A percentile compares a stretch with the other conserved stretches of the same genome.
Evolutionary conservation across 2,113 vertebrate species (phyloP).

Genomic region (Platysteira castanea): DNA sequence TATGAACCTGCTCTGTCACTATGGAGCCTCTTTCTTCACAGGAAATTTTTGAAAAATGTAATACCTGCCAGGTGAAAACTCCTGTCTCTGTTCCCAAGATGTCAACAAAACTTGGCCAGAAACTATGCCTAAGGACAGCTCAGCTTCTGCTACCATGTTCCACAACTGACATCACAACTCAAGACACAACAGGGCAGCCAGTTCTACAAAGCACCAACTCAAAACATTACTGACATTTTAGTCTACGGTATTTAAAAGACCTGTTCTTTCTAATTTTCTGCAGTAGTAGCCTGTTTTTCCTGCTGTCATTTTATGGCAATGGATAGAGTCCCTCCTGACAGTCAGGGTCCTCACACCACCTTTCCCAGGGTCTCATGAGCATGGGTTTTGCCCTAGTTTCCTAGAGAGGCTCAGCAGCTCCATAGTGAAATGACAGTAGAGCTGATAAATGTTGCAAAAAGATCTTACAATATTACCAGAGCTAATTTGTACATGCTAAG

Average conservation of each 20-base stretch:
- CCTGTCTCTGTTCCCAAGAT: not conserved
- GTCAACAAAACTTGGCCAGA: not conserved
- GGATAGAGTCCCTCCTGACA: not conserved
- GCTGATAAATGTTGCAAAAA: not conserved
- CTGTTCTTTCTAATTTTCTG: not conserved
- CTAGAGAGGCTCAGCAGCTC: not conserved
- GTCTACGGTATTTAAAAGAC: not conserved
- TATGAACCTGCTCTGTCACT: not conserved
- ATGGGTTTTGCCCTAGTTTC: not conserved
- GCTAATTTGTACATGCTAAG: not conserved
- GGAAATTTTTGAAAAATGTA: fast-evolving
- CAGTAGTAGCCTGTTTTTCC: not conserved
- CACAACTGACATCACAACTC: not conserved
- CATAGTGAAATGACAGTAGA: not conserved
- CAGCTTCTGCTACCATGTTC: not conserved
- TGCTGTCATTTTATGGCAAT: not conserved
- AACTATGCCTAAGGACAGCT: not conserved
- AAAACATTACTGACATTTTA: not conserved
- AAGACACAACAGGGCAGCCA: no score
- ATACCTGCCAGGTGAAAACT: not conserved
- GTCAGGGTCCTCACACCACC: not conserved
- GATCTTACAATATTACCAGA: not conserved
- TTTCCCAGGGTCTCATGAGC: not conserved
- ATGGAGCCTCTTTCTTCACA: not conserved
- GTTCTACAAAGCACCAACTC: not conserved